Base-by-base conservation (phyloP, 1,140 invertebrate species). In the Conopomorpha cramerella region DNA sequence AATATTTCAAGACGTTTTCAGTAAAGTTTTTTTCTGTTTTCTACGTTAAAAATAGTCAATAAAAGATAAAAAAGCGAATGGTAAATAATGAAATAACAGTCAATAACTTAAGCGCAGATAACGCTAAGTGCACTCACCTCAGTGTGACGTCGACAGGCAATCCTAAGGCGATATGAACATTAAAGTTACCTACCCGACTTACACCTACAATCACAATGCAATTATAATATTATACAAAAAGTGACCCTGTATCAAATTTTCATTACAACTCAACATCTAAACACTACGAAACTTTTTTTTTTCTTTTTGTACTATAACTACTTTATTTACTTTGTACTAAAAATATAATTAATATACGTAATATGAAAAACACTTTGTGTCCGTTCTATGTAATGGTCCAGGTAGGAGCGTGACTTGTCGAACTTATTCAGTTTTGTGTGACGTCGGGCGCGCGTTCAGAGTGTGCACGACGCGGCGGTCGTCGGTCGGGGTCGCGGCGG, bases 221-320 rank as follows among this genome's bases (percentile, higher is more conserved):
- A 72, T 76, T 64, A 71, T 72, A 76, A 66, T 68, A 72, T 76
- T 64, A 71, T 72, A 76, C 64, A 76, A 76, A n/a, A 73, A 71
- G 66, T 63, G 67, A 76, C 71, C 71, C 71, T 76, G 71, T 76
- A 71, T 72, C 66, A 58, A n/a, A n/a, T n/a, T n/a, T n/a, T n/a
- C n/a, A n/a, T n/a, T n/a, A n/a, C n/a, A n/a, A n/a, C n/a, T n/a
- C n/a, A n/a, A n/a, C n/a, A n/a, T 23, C 19, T 23, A 23, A 23
- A 4, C 4, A 23, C 19, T 23, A 23, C 19, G 4, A 23, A 10
- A n/a, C n/a, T n/a, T n/a, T n/a, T n/a, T 10, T 23, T 6, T 23
- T 68, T 70, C 67, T 65, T 66, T 68, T 76, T 73, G 67, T 72
- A 72, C 67, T 72, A 67, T 72, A n/a, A n/a, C n/a, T n/a, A n/a